Conservation (phyloP, 2,888 invertebrate species). For the Limenitis arthemis region DNA sequence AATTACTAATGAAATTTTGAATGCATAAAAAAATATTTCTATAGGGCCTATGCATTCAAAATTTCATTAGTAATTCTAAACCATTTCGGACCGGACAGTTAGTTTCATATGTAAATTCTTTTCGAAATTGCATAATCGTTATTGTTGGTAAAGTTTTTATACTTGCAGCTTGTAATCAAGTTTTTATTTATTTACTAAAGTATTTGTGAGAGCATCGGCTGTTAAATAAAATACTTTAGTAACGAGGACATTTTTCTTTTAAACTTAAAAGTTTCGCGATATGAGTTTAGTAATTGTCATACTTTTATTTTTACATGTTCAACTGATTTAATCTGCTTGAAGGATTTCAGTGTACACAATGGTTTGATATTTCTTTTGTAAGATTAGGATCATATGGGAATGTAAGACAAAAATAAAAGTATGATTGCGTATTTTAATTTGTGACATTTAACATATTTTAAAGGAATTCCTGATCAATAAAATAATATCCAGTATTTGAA, state of each 20-base stretch:
- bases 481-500: background rate
- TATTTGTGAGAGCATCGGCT: constrained; percentile 58
- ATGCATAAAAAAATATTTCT: too few species aligned
- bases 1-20: too few species aligned
- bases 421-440: background rate
- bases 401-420: constrained; percentile 1
- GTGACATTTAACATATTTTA: background rate
- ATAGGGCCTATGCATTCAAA: constrained; percentile 69
- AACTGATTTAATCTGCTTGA: background rate
- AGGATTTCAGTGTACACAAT: background rate
- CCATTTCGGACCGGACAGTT: constrained; percentile 10
- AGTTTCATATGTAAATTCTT: constrained; percentile 40
- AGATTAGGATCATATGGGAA: background rate
- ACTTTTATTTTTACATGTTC: background rate
- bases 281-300: background rate
- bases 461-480: too few species aligned
- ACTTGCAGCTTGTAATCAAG: constrained; percentile 65
- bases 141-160: constrained; percentile 63
- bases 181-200: constrained; percentile 48
- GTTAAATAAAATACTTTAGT: constrained; percentile 65
- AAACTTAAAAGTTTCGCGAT: background rate
- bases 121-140: constrained; percentile 64
- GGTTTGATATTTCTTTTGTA: background rate
- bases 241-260: constrained; percentile 50
- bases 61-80: constrained; percentile 43